phyloP scores from a whole-genome alignment of 2,888 invertebrate species.

The Amorpha juglandis region DNA sequence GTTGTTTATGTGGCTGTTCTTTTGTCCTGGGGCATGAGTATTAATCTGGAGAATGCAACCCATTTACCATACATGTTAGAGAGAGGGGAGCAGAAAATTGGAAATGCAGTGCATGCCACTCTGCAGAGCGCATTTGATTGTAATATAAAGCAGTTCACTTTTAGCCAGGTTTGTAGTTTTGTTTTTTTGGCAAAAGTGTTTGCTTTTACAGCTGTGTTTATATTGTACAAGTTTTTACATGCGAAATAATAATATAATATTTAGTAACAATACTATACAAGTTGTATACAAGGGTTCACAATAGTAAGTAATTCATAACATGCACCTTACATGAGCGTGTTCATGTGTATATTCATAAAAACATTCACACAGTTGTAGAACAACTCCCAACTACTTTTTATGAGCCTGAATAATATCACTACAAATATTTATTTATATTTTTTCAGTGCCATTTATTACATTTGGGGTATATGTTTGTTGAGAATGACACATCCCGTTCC shows the following conservation, averaged over 20 bases:
- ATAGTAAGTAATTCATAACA: no score
- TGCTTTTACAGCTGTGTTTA: neutral
- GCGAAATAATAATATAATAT: no score
- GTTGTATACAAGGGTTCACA: no score
- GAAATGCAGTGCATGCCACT: slow-evolving; percentile 60
- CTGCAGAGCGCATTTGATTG: slow-evolving; percentile 77
- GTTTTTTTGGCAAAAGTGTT: neutral
- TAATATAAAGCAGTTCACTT: slow-evolving; percentile 66
- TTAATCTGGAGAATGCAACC: slow-evolving; percentile 51
- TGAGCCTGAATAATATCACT: neutral
- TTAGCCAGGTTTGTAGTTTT: slow-evolving; percentile 64
- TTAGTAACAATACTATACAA: no score
- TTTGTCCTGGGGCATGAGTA: slow-evolving; percentile 69
- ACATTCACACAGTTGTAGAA: no score
- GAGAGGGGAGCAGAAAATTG: slow-evolving; percentile 66
- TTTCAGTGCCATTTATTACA: slow-evolving; percentile 70
- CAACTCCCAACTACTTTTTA: no score
- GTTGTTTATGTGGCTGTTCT: slow-evolving; percentile 64
- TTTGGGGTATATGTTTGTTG: slow-evolving; percentile 69
- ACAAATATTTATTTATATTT: slow-evolving; percentile 26
- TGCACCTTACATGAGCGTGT: no score
- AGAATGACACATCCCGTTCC: slow-evolving; percentile 59
- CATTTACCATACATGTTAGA: slow-evolving; percentile 78
- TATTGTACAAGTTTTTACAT: no score
- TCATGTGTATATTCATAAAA: no score